phyloP scores from a whole-genome alignment of 1,140 invertebrate genomes.

The Mercenaria mercenaria region DNA sequence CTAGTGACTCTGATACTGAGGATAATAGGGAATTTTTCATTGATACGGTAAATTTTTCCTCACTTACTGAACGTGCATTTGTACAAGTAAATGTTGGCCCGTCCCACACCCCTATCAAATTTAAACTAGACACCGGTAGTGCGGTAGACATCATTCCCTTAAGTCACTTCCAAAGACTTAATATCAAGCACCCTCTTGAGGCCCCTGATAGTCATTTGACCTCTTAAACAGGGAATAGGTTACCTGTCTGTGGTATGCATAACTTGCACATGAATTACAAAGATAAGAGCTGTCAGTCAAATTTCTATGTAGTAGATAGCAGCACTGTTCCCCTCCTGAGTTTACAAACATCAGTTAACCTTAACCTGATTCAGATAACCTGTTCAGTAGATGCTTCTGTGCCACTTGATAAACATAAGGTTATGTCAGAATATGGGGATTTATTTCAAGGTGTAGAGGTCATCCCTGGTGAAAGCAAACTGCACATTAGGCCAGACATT shows the following conservation, averaged over 20 bases:
- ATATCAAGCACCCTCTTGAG: too few species aligned
- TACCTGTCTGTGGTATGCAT: neutral
- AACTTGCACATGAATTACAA: neutral
- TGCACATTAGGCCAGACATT: neutral
- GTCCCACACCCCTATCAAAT: too few species aligned
- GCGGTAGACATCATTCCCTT: too few species aligned
- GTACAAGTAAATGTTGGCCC: too few species aligned
- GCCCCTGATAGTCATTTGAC: neutral
- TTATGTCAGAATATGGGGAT: neutral
- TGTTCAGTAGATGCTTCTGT: neutral
- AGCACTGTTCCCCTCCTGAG: neutral
- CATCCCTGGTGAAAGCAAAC: neutral
- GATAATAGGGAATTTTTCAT: too few species aligned
- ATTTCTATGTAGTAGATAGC: neutral
- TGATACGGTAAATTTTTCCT: too few species aligned
- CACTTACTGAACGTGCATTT: too few species aligned
- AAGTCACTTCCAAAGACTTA: too few species aligned
- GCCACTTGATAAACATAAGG: neutral
- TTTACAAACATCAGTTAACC: slow-evolving; percentile 8
- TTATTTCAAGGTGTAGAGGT: neutral
- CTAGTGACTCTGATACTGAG: neutral
- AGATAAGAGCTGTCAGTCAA: neutral
- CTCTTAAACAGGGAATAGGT: neutral
- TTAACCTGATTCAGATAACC: neutral
- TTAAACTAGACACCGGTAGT: neutral